phyloP scores from a whole-genome alignment of 1,140 invertebrate species.

The Ephestia elutella region DNA sequence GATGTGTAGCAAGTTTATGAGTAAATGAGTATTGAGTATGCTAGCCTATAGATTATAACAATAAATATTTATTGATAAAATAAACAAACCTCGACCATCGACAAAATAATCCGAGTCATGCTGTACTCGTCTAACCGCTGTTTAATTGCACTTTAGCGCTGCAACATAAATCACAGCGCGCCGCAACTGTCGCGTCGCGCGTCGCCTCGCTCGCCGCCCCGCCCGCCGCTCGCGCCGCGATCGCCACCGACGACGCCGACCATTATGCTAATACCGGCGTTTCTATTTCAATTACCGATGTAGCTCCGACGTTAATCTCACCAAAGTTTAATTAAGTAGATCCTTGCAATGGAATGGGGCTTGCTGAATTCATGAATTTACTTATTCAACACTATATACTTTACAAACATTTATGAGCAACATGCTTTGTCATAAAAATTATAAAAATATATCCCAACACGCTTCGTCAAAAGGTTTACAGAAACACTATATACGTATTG shows the following conservation, averaged over 20 bases:
- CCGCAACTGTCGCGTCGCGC: too few relatives aligned
- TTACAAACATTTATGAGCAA: too few relatives aligned
- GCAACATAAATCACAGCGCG: neutral
- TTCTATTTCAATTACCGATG: constrained; percentile 2
- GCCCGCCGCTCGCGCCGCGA: neutral
- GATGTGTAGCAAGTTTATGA: too few relatives aligned
- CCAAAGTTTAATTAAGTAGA: constrained; percentile 2
- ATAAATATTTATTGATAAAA: too few relatives aligned
- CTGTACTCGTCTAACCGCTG: neutral
- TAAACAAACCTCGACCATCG: too few relatives aligned
- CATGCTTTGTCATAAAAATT: neutral
- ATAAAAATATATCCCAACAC: too few relatives aligned
- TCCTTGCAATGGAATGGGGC: neutral
- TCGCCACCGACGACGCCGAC: neutral
- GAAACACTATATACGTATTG: too few relatives aligned
- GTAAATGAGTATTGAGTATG: too few relatives aligned
- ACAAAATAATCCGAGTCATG: neutral
- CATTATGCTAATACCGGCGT: constrained; percentile 1
- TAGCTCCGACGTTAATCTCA: neutral
- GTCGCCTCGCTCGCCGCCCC: neutral
- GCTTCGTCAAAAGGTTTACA: too few relatives aligned
- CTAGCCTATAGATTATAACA: too few relatives aligned
- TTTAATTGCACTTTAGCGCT: neutral
- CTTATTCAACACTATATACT: neutral
- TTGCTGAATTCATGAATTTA: neutral